These are phyloP conservation scores for Patiria pectinifera DNA, from an alignment of 53 echinoderm and acorn worm genomes.

Conservation along the genomic window DNA sequence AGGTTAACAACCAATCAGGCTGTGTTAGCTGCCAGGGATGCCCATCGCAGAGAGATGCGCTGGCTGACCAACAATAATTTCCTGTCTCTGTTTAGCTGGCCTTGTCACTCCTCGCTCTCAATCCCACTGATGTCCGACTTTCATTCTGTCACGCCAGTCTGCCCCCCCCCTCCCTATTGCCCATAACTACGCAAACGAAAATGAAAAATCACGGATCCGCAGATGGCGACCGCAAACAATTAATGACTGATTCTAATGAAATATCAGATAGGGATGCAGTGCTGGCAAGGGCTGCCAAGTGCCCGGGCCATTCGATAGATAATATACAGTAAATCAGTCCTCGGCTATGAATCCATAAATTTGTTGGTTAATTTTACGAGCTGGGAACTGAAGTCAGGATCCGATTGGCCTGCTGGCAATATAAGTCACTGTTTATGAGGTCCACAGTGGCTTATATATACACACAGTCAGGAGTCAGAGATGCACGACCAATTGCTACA, in stretches of 20 bases:
- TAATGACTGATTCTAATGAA: conserved; percentile 51
- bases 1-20: conserved; percentile 2
- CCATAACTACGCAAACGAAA: conserved; percentile 6
- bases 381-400: background rate
- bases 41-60: background rate
- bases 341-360: conserved; percentile 46
- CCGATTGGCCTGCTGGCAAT: background rate
- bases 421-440: conserved; percentile 33
- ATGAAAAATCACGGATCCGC: background rate
- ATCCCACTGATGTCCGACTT: conserved; percentile 39
- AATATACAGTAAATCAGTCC: conserved; percentile 43
- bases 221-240: conserved; percentile 38
- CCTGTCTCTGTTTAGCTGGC: background rate
- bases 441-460: background rate
- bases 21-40: background rate
- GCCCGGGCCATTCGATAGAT: background rate
- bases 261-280: background rate
- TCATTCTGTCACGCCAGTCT: background rate
- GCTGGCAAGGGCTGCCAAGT: background rate
- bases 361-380: conserved; percentile 33
- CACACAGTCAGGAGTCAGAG: background rate
- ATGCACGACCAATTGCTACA: background rate
- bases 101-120: background rate
- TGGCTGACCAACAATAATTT: conserved; percentile 34
- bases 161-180: background rate